Evolutionary conservation across 2,113 vertebrate genomes (phyloP).

Genomic region (Burhinus oedicnemus): DNA sequence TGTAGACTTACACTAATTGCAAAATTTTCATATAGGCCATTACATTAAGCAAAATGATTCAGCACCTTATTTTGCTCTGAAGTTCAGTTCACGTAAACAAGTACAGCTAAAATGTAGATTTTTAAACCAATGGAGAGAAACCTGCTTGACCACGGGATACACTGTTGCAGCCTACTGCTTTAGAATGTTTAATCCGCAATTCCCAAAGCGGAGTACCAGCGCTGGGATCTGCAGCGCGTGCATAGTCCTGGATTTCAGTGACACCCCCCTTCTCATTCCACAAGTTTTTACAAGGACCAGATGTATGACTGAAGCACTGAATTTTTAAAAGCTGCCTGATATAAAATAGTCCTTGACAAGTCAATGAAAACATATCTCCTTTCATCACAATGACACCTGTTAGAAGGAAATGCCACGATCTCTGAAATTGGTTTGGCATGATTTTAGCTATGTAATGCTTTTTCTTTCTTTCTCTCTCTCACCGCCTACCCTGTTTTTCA

Average conservation of each 20-base stretch:
- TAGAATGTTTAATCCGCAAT: rapidly evolving
- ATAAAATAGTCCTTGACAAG: neutral
- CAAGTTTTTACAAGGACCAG: neutral
- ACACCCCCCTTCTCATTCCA: neutral
- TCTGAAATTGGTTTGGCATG: neutral
- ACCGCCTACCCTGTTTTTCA: neutral
- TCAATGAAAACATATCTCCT: neutral
- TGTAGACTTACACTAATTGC: neutral
- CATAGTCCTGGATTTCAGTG: neutral
- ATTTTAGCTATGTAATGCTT: neutral
- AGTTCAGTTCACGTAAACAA: neutral
- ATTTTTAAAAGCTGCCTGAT: neutral
- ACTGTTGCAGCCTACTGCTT: neutral
- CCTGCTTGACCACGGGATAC: rapidly evolving
- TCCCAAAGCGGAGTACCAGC: neutral
- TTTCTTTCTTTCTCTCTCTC: neutral
- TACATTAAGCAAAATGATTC: neutral
- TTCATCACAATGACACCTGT: neutral
- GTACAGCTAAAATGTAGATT: neutral
- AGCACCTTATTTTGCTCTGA: neutral
- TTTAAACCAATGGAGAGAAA: neutral
- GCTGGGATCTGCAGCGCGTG: neutral
- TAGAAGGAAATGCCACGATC: neutral
- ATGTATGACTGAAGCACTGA: rapidly evolving
- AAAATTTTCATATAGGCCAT: neutral